Percentiles rank a stretch among this genome's conserved stretches.
phyloP scores from a whole-genome alignment of 2,888 invertebrate genomes.

The Tetanocera ferruginea region DNA sequence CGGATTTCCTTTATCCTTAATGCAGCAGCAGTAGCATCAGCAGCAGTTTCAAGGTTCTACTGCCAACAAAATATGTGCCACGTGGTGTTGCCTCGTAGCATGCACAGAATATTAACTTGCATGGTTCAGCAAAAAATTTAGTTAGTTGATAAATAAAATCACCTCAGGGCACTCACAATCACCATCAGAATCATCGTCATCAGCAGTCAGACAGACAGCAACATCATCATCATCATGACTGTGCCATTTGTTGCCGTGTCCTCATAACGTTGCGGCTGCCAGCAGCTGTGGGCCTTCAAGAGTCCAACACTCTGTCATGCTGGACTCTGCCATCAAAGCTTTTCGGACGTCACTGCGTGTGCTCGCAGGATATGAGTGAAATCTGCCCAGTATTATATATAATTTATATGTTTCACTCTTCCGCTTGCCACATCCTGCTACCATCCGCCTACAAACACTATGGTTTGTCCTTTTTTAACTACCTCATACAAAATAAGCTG shows the following conservation, averaged over 20 bases:
- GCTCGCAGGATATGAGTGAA: background rate
- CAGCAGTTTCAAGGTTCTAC: background rate
- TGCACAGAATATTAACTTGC: constrained; percentile 22
- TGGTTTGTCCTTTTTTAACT: too few species aligned
- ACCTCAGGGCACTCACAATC: background rate
- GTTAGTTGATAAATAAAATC: constrained; percentile 12
- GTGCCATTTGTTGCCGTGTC: background rate
- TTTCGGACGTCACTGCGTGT: background rate
- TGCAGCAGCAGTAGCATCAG: background rate
- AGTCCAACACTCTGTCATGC: background rate
- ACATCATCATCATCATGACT: background rate
- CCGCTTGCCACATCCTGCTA: background rate
- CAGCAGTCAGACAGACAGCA: background rate
- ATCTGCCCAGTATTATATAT: background rate
- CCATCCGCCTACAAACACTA: too few species aligned
- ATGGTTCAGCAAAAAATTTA: background rate
- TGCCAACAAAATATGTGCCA: background rate
- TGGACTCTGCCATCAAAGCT: background rate
- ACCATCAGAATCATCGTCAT: background rate
- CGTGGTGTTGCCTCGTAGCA: background rate
- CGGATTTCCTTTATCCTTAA: background rate
- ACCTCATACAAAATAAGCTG: background rate
- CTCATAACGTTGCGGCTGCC: constrained; percentile 1
- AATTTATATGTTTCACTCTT: background rate
- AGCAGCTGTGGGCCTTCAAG: background rate